These are phyloP conservation scores for Miniopterus natalensis DNA, from an alignment of 2,113 vertebrate species.

Conservation along the genomic window DNA sequence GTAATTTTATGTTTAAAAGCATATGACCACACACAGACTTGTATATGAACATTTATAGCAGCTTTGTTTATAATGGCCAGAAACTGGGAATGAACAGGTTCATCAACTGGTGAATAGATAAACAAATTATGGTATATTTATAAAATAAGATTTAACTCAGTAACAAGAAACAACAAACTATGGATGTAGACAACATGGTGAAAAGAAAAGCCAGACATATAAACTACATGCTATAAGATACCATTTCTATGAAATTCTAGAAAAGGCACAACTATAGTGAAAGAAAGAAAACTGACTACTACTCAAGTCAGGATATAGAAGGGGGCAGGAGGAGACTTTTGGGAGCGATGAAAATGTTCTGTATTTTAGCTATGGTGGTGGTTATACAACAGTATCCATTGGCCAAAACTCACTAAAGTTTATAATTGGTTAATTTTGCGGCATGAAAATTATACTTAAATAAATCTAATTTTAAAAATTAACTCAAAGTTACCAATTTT, in stretches of 20 bases:
- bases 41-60: neutral
- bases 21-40: neutral
- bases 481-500: neutral
- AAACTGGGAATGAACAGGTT: neutral
- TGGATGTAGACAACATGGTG: neutral
- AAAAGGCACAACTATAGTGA: neutral
- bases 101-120: neutral
- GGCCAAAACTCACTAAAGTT: conserved; percentile 7
- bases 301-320: neutral
- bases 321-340: neutral
- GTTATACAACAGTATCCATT: neutral
- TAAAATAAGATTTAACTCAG: neutral
- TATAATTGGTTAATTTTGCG: neutral
- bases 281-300: neutral
- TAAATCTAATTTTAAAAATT: neutral
- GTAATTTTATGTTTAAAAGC: neutral
- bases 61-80: neutral
- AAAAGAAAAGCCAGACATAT: neutral
- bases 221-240: neutral
- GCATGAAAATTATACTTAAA: neutral
- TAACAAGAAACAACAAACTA: neutral
- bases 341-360: neutral
- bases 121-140: neutral
- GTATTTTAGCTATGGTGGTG: neutral
- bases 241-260: neutral